A percentile compares a stretch with the other conserved stretches of the same genome.
phyloP scores from a whole-genome alignment of 1,140 invertebrate genomes.

The Rhopalosiphum padi region DNA sequence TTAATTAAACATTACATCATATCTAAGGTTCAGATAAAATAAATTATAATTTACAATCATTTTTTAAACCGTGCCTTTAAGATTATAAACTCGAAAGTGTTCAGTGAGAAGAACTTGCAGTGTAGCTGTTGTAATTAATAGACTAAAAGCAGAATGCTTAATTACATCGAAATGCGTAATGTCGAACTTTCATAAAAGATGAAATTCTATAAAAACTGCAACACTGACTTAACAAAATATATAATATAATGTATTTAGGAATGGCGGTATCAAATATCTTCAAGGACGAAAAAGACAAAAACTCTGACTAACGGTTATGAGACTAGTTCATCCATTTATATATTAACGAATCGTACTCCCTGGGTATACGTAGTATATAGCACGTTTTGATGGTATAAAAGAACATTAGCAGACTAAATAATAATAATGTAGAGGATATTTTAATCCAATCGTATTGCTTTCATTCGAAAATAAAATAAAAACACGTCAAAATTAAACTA shows the following conservation, averaged over 20 bases:
- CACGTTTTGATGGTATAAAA: neutral
- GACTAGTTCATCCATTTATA: neutral
- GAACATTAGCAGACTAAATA: neutral
- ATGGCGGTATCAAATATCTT: neutral
- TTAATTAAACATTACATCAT: neutral
- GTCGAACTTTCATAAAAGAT: neutral
- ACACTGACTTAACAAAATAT: neutral
- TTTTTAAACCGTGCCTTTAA: neutral
- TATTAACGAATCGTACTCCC: neutral
- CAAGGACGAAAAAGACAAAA: neutral
- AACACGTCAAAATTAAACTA: neutral
- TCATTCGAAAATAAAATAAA: neutral
- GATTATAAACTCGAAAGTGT: neutral
- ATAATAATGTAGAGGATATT: neutral
- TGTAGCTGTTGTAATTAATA: neutral
- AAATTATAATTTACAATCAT: neutral
- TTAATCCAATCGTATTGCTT: neutral
- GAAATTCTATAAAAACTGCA: neutral
- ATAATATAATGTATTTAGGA: neutral
- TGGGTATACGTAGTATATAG: neutral
- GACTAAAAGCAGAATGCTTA: neutral
- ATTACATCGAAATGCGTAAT: neutral
- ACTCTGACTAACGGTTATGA: slow-evolving; percentile 2
- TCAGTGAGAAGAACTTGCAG: neutral
- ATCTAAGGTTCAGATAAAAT: neutral